Percentiles rank a stretch among this genome's conserved stretches.
Conservation (phyloP, 2,888 invertebrate genomes). For the Clivina fossor region DNA sequence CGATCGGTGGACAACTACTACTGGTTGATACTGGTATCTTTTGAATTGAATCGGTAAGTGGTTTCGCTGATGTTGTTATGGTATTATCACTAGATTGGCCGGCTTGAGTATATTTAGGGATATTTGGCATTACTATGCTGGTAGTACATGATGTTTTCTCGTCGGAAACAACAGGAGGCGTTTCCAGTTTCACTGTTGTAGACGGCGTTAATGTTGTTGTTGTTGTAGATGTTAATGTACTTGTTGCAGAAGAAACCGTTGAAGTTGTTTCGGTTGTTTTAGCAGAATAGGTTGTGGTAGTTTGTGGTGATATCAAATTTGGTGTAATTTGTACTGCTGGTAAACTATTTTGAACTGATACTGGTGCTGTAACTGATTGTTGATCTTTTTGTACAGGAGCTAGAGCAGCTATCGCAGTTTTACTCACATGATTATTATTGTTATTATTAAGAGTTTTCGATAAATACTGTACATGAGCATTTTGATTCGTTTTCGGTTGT, state of each 20-base stretch:
- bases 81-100: constrained; percentile 21
- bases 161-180: background rate
- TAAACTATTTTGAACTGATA: constrained; percentile 10
- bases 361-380: background rate
- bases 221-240: background rate
- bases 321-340: constrained; percentile 15
- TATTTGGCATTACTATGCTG: constrained; percentile 7
- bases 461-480: constrained; percentile 7
- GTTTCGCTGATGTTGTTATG: background rate
- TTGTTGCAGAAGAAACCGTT: background rate
- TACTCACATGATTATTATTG: constrained; percentile 11
- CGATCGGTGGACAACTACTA: background rate
- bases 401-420: no score
- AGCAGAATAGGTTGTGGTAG: background rate
- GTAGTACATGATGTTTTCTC: background rate
- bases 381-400: constrained; percentile 15
- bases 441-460: constrained; percentile 14
- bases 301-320: constrained; percentile 33
- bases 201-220: background rate
- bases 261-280: constrained; percentile 6
- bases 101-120: constrained; percentile 21
- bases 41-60: background rate
- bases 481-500: constrained; percentile 4
- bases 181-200: background rate
- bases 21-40: background rate